These are phyloP conservation scores for Thripadectes ignobilis DNA, from an alignment of 2,797 vertebrate species.

Conservation along the genomic window DNA sequence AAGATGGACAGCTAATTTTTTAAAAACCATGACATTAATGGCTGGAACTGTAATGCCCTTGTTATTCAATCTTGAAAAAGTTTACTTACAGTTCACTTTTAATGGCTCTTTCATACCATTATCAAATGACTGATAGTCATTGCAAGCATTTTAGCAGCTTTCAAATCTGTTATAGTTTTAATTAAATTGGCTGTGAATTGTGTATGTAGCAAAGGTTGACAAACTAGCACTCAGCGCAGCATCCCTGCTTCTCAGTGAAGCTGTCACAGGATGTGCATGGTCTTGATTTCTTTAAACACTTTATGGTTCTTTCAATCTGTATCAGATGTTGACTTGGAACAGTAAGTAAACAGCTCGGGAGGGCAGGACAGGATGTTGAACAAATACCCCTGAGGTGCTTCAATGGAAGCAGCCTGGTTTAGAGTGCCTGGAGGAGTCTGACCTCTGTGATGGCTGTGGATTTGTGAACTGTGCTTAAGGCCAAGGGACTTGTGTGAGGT, in stretches of 20 bases:
- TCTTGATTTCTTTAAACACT: constrained; percentile 63
- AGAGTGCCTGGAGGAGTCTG: not conserved
- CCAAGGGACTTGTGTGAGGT: not conserved
- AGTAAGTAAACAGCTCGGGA: not conserved
- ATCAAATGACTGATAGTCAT: constrained; percentile 74
- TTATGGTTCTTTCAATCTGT: constrained; percentile 45
- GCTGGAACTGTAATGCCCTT: constrained; percentile 65
- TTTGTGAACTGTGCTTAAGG: not conserved
- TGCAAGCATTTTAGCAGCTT: constrained; percentile 69
- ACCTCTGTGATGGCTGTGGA: not conserved
- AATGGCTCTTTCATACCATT: constrained; percentile 69
- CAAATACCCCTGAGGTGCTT: not conserved
- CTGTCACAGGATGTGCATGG: constrained; percentile 56
- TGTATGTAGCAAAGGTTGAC: constrained; percentile 73
- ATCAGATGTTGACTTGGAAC: constrained; percentile 35
- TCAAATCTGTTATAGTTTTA: constrained; percentile 77
- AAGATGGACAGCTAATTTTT: constrained; percentile 67
- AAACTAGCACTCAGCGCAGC: constrained; percentile 49
- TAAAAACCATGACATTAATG: constrained; percentile 65
- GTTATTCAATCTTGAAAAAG: constrained; percentile 59
- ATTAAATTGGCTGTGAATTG: constrained; percentile 79
- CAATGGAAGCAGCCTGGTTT: not conserved
- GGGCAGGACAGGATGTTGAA: not conserved
- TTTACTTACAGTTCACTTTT: constrained; percentile 52
- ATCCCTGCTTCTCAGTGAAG: constrained; percentile 29